Conservation (phyloP, 30 jellyfish, hydroid and myxozoan genomes). For the Turritopsis dohrnii region DNA sequence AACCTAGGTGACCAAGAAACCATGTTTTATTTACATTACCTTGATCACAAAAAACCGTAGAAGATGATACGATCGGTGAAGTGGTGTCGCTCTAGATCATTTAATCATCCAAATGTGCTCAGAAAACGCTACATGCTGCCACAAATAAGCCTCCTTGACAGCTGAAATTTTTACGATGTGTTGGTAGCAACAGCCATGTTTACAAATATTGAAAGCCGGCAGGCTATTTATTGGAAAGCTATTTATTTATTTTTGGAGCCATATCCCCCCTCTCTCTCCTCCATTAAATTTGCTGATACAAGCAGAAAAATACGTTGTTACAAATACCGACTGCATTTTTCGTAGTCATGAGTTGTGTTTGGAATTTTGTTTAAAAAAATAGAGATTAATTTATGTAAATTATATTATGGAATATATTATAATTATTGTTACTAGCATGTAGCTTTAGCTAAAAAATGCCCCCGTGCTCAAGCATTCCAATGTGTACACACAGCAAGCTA, state of each 20-base stretch:
- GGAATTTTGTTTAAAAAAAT: background rate
- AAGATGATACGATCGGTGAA: background rate
- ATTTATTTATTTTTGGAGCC: background rate
- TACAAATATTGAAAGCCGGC: background rate
- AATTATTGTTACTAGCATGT: background rate
- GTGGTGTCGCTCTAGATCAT: background rate
- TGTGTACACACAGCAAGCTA: too few relatives aligned
- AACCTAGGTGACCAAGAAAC: conserved; percentile 67
- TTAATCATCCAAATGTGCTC: background rate
- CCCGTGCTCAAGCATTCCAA: too few relatives aligned
- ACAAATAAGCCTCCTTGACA: background rate
- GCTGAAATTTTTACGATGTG: background rate
- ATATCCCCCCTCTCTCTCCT: background rate
- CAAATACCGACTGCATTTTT: background rate
- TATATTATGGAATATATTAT: background rate
- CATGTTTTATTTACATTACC: conserved; percentile 42
- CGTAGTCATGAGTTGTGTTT: background rate
- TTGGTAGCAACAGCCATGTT: background rate
- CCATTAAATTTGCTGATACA: background rate
- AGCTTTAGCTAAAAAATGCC: too few relatives aligned
- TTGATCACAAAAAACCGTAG: background rate
- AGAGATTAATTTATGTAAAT: background rate
- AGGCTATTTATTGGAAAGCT: background rate
- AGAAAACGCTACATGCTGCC: background rate
- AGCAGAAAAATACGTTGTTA: background rate